phyloP scores from a whole-genome alignment of 1,140 invertebrate genomes.

The Pseudomyrmex concolor region DNA sequence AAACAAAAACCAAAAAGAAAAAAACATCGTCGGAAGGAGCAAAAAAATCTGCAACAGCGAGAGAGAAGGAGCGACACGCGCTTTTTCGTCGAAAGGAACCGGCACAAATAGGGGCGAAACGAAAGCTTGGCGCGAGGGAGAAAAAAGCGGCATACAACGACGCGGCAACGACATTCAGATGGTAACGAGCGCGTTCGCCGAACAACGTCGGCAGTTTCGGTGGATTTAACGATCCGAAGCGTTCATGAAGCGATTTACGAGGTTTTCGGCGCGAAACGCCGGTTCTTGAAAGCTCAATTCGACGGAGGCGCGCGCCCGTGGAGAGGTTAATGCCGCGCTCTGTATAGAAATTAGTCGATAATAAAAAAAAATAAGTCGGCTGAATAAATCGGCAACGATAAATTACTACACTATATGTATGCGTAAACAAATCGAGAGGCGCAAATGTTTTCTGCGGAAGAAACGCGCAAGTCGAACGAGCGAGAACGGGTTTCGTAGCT shows the following conservation, averaged over 20 bases:
- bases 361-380: constrained; percentile 5
- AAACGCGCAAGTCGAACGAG: neutral
- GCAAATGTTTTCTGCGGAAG: too few relatives aligned
- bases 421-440: constrained; percentile 28
- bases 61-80: neutral
- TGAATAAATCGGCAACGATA: constrained; percentile 21
- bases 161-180: constrained; percentile 55
- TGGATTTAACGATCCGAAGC: constrained; percentile 56
- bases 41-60: constrained; percentile 3
- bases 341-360: constrained; percentile 51
- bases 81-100: constrained; percentile 16
- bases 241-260: constrained; percentile 57
- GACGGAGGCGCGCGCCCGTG: neutral
- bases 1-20: neutral
- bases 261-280: constrained; percentile 33
- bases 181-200: constrained; percentile 50
- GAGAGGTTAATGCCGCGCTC: constrained; percentile 30
- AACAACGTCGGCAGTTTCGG: constrained; percentile 56
- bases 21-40: neutral
- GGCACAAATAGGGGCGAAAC: too few relatives aligned
- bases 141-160: constrained; percentile 28
- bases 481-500: constrained; percentile 26
- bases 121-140: neutral
- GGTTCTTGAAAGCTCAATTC: neutral
- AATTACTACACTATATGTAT: neutral